Evolutionary conservation across 2,113 vertebrate species (phyloP), one percentile per base, ranked within the genome.

Genomic region (Hyla sarda): DNA sequence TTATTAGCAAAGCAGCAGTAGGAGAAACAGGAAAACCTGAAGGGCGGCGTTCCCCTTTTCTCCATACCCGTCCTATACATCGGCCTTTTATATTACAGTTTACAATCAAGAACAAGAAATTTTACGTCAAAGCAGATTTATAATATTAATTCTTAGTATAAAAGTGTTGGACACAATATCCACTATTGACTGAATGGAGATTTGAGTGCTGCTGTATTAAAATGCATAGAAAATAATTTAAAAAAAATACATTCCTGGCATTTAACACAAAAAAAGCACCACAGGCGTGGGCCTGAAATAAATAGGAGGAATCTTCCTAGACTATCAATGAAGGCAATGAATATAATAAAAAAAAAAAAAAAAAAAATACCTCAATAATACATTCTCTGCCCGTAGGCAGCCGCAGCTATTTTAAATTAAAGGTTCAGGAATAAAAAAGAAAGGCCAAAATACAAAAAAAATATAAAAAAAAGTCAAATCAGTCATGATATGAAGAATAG

Each of bases 351-450:
- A 84, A n/a, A n/a, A n/a, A n/a, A n/a, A 76, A 23, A 21, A 73
- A 58, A 52, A 77, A 65, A 72, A 69, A 54, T 23, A 56, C 32
- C 84, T 72, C 50, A 73, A 21, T 60, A 80, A 74, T 82, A 82
- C 77, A 82, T 81, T 86, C 77, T 86, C 37, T 79, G 67, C 77
- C 84, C 56, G 54, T 3, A 79, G 83, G 75, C 83, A 85, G 77
- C 28, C 34, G 28, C 30, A 17, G 16, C 25, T 74, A 72, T 28
- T 86, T 82, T 60, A 86, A 82, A n/a, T n/a, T 86, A 41, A 86
- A 81, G 67, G 32, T 72, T 72, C 16, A 80, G 48, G 47, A 72
- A 56, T 56, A 56, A 30, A 65, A 83, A 73, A 82, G 21, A 82
- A 72, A 83, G 19, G 62, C 78, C 48, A 72, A 83, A 37, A 54